These are phyloP conservation scores for Drosophila varians DNA, from an alignment of 1,140 invertebrate genomes.

Conservation along the genomic window DNA sequence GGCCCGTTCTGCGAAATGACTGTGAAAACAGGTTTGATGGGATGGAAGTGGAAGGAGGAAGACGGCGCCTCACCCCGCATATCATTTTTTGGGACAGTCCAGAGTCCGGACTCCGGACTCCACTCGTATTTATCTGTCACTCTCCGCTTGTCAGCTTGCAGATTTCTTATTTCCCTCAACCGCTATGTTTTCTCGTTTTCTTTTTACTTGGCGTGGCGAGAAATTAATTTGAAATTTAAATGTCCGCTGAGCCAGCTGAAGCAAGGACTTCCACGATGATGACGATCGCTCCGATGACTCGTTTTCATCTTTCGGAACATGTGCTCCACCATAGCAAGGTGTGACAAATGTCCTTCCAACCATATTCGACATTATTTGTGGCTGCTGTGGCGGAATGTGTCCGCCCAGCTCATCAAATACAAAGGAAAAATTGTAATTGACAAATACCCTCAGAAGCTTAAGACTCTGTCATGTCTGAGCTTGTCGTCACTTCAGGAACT, in stretches of 20 bases:
- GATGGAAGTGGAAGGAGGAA: constrained; percentile 41
- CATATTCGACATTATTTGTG: constrained; percentile 30
- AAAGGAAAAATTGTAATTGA: constrained; percentile 68
- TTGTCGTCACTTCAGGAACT: too few relatives aligned
- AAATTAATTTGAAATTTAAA: constrained; percentile 83
- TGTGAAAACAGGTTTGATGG: constrained; percentile 72
- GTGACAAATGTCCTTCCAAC: constrained; percentile 30
- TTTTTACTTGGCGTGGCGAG: constrained; percentile 57
- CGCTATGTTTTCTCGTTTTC: constrained; percentile 12
- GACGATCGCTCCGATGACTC: constrained; percentile 49
- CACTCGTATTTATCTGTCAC: constrained; percentile 47
- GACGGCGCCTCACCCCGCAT: constrained; percentile 36
- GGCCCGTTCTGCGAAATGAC: constrained; percentile 64
- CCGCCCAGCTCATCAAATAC: constrained; percentile 16
- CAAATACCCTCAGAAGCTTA: constrained; percentile 59
- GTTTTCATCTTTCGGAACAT: constrained; percentile 18
- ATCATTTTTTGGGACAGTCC: constrained; percentile 60
- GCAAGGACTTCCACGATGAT: constrained; percentile 62
- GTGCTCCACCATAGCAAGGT: constrained; percentile 25
- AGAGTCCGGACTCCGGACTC: constrained; percentile 12
- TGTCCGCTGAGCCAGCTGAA: constrained; percentile 57
- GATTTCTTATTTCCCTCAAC: constrained; percentile 58
- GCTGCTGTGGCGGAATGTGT: not conserved
- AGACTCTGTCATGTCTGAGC: not conserved
- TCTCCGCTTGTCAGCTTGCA: constrained; percentile 63